Evolutionary conservation across 2,888 invertebrate species (phyloP), one percentile per base, ranked within the genome.

Genomic region (Euphydryas editha): DNA sequence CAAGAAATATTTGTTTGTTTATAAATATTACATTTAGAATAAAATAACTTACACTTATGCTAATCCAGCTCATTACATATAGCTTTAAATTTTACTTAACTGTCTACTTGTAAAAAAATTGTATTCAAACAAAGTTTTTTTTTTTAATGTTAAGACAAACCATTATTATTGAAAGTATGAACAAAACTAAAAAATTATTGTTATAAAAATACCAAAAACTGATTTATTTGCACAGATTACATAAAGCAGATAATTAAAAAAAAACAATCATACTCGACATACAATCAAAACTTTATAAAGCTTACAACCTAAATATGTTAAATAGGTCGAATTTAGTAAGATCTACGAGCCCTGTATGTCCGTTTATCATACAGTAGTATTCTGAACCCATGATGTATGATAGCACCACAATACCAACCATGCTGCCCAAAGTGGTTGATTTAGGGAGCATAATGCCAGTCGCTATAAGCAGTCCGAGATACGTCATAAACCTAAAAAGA

Each of bases 321-420:
- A 76, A 76, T 46, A 91, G 75, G 78, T 91, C 88, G 72, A 76
- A 90, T 44, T 89, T 81, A 58, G 83, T 87, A 55, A 91, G 71
- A 63, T 91, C 79, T 1, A 92, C 77, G 0, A 92, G 80, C 2
- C 91, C 81, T 1, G 73, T 80, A 20, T 90, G 90, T 81, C 96
- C 95, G 18, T 92, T 91, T 18, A 92, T 88, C 89, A 92, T 89
- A 61, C 92, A 92, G 64, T 91, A 92, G 82, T 98, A 98, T 83
- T 98, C 98, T 0, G 98, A 97, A 8, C 96, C 94, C 0, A 96
- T 94, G 76, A 98, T 98, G 83, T 98, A 98, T 37, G 96, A 82
- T 24, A 96, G 95, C 18, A 98, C 98, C 74, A 95, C 93, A 0
- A 96, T 88, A 2, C 98, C 98, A 59, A 98, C 95, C 57, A 96